phyloP scores from a whole-genome alignment of 2,113 vertebrate species.

The Actenoides hombroni region DNA sequence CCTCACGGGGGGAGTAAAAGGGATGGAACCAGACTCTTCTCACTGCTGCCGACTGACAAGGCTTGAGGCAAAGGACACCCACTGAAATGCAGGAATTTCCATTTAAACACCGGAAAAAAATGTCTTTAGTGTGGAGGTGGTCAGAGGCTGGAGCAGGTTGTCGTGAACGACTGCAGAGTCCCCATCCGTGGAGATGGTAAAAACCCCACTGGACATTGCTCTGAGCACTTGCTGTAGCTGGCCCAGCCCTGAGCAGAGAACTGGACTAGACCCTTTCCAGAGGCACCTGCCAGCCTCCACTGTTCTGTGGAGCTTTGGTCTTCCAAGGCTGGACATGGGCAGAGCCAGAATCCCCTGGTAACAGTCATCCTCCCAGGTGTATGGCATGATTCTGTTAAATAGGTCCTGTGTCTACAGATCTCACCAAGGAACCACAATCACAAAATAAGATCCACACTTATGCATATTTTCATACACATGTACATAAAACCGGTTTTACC shows the following conservation, averaged over 20 bases:
- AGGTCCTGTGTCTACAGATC: not conserved
- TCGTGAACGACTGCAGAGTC: accelerated
- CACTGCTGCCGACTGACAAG: not conserved
- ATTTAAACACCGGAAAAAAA: not conserved
- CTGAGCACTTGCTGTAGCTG: accelerated
- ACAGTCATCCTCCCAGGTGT: not conserved
- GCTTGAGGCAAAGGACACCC: accelerated
- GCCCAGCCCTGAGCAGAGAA: not conserved
- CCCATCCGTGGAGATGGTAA: not conserved
- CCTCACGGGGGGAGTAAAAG: not conserved
- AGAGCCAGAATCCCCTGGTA: not conserved
- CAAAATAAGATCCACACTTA: not conserved
- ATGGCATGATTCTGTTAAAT: not conserved
- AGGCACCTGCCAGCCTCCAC: not conserved
- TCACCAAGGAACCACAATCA: not conserved
- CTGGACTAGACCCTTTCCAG: not conserved
- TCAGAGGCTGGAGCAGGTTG: not conserved
- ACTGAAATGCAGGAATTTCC: not conserved
- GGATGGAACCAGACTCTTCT: not conserved
- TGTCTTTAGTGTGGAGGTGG: accelerated
- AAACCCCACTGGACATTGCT: not conserved
- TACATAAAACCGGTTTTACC: not conserved
- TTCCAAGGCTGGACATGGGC: not conserved
- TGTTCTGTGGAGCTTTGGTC: accelerated
- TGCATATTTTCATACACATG: not conserved